Evolutionary conservation across 2,888 invertebrate genomes (phyloP).

Genomic region (Ichneumoninae sp.): DNA sequence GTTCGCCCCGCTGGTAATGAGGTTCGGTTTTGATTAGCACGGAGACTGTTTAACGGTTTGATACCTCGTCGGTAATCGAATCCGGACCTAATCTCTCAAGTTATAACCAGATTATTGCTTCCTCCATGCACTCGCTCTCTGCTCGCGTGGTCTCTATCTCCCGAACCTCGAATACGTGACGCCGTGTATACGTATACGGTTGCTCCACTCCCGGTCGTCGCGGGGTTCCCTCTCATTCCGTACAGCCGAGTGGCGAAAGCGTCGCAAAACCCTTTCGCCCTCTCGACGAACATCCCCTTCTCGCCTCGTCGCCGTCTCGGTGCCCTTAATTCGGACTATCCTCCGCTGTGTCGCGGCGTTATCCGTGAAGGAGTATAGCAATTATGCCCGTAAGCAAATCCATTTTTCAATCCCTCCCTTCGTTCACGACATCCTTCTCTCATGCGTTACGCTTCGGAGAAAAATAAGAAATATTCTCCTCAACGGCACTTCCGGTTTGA

Average conservation of each 20-base stretch:
- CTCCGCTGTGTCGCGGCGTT: neutral
- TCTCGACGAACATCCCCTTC: slow-evolving; percentile 41
- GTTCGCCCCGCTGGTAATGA: slow-evolving; percentile 82
- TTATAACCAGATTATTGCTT: slow-evolving; percentile 85
- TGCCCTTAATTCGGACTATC: slow-evolving; percentile 27
- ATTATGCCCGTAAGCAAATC: neutral
- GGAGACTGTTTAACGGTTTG: slow-evolving; percentile 85
- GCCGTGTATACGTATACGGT: slow-evolving; percentile 38
- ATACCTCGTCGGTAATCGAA: slow-evolving; percentile 85
- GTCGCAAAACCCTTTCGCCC: slow-evolving; percentile 51
- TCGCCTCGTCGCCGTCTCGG: slow-evolving; percentile 20
- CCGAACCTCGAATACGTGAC: slow-evolving; percentile 55
- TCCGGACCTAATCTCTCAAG: slow-evolving; percentile 85
- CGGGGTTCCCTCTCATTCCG: slow-evolving; percentile 69
- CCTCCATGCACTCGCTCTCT: slow-evolving; percentile 82
- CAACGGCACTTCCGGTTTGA: too few species aligned
- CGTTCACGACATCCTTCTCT: too few species aligned
- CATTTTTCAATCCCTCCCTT: neutral
- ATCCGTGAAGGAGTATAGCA: neutral
- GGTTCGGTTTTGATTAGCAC: slow-evolving; percentile 85
- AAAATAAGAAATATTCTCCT: too few species aligned
- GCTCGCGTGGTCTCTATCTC: slow-evolving; percentile 72
- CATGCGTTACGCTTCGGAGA: too few species aligned
- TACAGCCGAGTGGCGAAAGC: slow-evolving; percentile 60
- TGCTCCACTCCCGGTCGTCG: slow-evolving; percentile 30